Evolutionary conservation across 2,888 invertebrate genomes (phyloP), one percentile per base, ranked within the genome.

Genomic region (Steinernema carpocapsae): DNA sequence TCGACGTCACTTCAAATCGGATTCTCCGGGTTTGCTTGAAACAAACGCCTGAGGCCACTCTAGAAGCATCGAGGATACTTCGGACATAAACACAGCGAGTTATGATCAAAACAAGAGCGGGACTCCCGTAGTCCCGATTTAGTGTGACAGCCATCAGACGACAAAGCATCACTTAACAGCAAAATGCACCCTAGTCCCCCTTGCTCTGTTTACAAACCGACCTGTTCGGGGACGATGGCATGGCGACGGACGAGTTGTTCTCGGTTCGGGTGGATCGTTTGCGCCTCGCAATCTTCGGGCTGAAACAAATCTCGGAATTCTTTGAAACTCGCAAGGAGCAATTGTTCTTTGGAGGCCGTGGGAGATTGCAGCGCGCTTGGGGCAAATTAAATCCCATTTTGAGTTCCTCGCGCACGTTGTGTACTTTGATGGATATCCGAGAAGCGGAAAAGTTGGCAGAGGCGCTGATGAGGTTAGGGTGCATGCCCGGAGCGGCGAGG

Each of bases 201-300:
- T 37, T 37, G 4, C 37, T 37, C 37, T 37, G 37, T 37, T 37
- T 37, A 37, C 37, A 37, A 37, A 37, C 26, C 29, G 24, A 64
- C 64, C 64, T 64, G 72, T 46, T 82, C 84, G 19, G 85, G 84
- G 48, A 84, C 78, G 70, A 86, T 83, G 24, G 86, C 86, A 76
- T 86, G 83, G 43, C 86, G 74, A 7, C 86, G 75, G 32, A 80
- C 78, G n/a, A 86, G 79, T 73, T 86, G 86, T 71, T 86, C 86
- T 46, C 83, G 79, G 76, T 86, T 86, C 0, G 85, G 86, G 70
- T 84, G 83, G 32, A 85, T 80, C 26, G 84, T 84, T 64, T 82
- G 83, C 4, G 80, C 79, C 72, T 85, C 85, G 42, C 74, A 73
- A 26, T 80, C 80, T n/a, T 82, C 79, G 17, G 75, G 73, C 76